A percentile compares a stretch with the other conserved stretches of the same genome.
Conservation (phyloP, 1,140 invertebrate genomes). For the Dolichoris vasculosae region DNA sequence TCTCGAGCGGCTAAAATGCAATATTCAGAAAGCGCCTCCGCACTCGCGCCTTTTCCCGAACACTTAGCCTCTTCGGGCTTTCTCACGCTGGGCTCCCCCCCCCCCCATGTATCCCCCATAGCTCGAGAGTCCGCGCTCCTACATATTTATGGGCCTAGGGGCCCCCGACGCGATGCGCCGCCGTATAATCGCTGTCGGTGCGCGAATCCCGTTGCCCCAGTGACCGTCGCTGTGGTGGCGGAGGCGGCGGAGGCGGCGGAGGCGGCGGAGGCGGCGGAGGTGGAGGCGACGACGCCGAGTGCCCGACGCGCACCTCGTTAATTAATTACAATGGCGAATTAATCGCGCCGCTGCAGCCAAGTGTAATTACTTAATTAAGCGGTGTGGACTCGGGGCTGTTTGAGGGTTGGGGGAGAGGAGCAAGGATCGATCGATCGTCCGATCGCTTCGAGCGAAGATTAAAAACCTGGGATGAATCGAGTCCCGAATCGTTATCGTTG, state of each 20-base stretch:
- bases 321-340: slow-evolving; percentile 49
- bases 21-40: slow-evolving; percentile 42
- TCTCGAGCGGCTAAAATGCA: slow-evolving; percentile 31
- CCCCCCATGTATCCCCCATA: no score
- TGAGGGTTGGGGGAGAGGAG: not conserved
- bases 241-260: no score
- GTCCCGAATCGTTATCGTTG: no score
- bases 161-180: not conserved
- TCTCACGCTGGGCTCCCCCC: slow-evolving; percentile 35
- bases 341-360: slow-evolving; percentile 7
- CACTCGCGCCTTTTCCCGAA: slow-evolving; percentile 28
- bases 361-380: slow-evolving; percentile 42
- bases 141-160: slow-evolving; percentile 49
- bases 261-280: no score
- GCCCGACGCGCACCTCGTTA: not conserved
- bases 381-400: not conserved
- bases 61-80: slow-evolving; percentile 6
- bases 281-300: no score
- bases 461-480: no score
- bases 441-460: not conserved
- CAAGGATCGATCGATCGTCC: not conserved
- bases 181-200: slow-evolving; percentile 10
- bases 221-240: slow-evolving; percentile 37
- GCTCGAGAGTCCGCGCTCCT: slow-evolving; percentile 25
- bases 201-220: slow-evolving; percentile 48